Conservation (phyloP, 2,797 vertebrate genomes). For the Anguilla marmorata region DNA sequence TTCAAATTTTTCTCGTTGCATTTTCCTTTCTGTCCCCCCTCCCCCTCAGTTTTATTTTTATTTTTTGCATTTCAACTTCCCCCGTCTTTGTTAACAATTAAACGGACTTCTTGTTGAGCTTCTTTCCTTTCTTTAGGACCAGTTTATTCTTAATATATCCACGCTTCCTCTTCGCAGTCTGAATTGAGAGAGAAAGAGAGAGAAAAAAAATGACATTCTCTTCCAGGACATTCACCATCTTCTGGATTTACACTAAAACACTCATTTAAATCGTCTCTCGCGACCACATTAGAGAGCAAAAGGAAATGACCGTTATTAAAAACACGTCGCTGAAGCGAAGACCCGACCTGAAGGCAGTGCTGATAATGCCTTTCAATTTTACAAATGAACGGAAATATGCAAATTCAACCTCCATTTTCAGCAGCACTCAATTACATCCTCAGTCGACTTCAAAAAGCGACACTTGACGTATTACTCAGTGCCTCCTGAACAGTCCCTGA, state of each 20-base stretch:
- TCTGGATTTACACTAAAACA: background rate
- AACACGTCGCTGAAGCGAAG: background rate
- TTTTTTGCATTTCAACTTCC: background rate
- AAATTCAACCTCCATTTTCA: background rate
- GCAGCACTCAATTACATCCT: background rate
- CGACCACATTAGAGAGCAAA: background rate
- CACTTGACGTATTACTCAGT: background rate
- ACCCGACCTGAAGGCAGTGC: background rate
- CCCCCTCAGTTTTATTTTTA: background rate
- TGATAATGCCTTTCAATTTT: background rate
- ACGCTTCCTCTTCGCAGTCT: slow-evolving; percentile 95
- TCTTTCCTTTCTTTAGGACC: slow-evolving; percentile 91
- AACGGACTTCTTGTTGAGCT: slow-evolving; percentile 85
- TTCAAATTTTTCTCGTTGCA: slow-evolving; percentile 68
- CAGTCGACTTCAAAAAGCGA: background rate
- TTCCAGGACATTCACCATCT: background rate
- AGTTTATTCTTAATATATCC: slow-evolving; percentile 94
- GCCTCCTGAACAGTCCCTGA: no score
- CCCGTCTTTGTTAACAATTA: slow-evolving; percentile 60
- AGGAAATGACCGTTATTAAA: background rate
- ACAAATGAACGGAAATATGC: background rate
- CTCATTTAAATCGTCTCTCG: background rate
- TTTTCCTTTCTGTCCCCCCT: background rate
- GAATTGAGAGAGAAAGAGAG: slow-evolving; percentile 41
- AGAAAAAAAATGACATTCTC: background rate